Base-by-base conservation (phyloP, 2,113 vertebrate species). In the Lynx canadensis region DNA sequence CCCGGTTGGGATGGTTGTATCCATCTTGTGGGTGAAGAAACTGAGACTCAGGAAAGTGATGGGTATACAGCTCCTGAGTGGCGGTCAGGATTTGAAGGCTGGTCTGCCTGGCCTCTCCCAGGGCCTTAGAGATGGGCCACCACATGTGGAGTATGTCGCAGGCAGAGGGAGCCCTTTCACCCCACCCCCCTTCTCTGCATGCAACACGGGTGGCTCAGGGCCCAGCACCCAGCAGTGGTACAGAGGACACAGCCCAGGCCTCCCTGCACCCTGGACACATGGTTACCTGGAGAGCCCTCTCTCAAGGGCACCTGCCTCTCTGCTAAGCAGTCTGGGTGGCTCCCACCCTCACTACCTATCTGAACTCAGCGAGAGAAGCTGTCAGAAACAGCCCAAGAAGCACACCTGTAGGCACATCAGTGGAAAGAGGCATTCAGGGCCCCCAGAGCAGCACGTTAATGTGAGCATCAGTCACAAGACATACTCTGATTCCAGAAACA, bases 111-210 rank as follows among this genome's bases (percentile, higher is more conserved):
- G 21, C 27, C 73, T 12, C 6, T 15, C 60, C 38, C 25, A 69
- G 41, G 31, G 57, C 73, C 80, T 63, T 12, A 16, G 84, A 41
- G 41, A 74, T 21, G 31, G 63, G 7, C 8, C 33, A 13, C 38
- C 3, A 0, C 6, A 27, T 55, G 33, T 5, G 3, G 65, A 18
- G 7, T 1, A 0, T 82, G 55, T 38, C n/a, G 81, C 33, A 33
- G 48, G 41, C 68, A 69, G 5, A 50, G 48, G 31, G 63, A 7
- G 38, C 7, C 48, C 27, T 45, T 14, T 45, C 11, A 13, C 29
- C 55, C 50, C 16, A 25, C 27, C 41, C 23, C 41, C 68, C 33
- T 50, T 66, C 33, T 88, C 69, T 41, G 21, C 9, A 3, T 79
- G 92, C 69, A 63, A 14, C 1, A 33, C 2, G 0, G 60, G 38